A percentile compares a stretch with the other conserved stretches of the same genome.
Evolutionary conservation across 2,113 vertebrate genomes (phyloP).

Genomic region (Cyprinodon tularosa): DNA sequence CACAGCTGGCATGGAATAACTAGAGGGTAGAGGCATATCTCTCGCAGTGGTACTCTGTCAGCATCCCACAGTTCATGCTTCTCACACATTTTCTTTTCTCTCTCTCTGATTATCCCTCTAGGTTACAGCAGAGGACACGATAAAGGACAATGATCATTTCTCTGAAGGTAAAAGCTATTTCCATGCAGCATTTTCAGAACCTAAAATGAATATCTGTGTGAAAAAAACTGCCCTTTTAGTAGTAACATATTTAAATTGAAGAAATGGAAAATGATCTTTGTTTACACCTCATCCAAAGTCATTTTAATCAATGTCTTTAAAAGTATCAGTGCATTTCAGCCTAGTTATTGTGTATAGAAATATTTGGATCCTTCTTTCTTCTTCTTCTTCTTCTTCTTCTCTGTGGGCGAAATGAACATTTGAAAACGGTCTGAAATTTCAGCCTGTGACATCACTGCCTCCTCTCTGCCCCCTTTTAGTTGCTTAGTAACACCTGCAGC

Average conservation of each 20-base stretch:
- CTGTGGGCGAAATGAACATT: conserved; percentile 41
- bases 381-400: conserved; percentile 35
- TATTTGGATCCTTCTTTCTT: conserved; percentile 29
- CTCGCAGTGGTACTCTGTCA: conserved; percentile 54
- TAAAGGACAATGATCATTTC: conserved; percentile 58
- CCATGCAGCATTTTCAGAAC: conserved; percentile 13
- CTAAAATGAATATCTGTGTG: conserved; percentile 7
- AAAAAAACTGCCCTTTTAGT: background rate
- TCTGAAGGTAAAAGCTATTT: conserved; percentile 64
- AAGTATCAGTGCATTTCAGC: background rate
- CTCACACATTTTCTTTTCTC: conserved; percentile 23
- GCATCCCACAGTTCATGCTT: conserved; percentile 48
- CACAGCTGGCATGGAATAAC: conserved; percentile 69
- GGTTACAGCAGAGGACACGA: conserved; percentile 76
- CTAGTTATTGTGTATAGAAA: conserved; percentile 30
- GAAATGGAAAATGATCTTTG: conserved; percentile 17
- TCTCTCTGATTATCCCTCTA: conserved; percentile 57
- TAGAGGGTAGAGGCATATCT: conserved; percentile 57
- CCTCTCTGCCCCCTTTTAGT: conserved; percentile 75
- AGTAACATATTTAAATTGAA: conserved; percentile 14
- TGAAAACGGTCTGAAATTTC: conserved; percentile 70
- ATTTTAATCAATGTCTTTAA: conserved; percentile 1
- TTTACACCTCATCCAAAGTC: background rate
- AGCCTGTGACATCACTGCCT: conserved; percentile 71
- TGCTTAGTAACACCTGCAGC: conserved; percentile 84